Evolutionary conservation across 1,140 invertebrate genomes (phyloP), one percentile per base, ranked within the genome.

Genomic region (Palaemon carinicauda): DNA sequence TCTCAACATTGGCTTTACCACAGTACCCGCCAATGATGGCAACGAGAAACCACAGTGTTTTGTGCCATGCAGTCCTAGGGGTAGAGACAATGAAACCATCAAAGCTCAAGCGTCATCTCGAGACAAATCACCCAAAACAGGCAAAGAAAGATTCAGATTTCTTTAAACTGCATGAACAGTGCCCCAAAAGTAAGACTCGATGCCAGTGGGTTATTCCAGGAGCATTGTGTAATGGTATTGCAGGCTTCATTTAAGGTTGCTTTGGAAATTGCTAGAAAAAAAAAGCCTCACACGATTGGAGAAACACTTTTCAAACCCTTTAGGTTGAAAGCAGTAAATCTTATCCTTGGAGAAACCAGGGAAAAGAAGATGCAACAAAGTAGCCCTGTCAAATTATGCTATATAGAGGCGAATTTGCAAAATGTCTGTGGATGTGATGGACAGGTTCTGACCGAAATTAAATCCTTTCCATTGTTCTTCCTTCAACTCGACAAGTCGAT

Each of bases 211-310:
- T n/a, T n/a, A n/a, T n/a, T n/a, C n/a, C n/a, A n/a, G n/a, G n/a
- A n/a, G n/a, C n/a, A n/a, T n/a, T n/a, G n/a, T n/a, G n/a, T n/a
- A n/a, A n/a, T n/a, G n/a, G n/a, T n/a, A n/a, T n/a, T n/a, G n/a
- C n/a, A n/a, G n/a, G n/a, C n/a, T n/a, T n/a, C n/a, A n/a, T n/a
- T n/a, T n/a, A n/a, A n/a, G n/a, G n/a, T n/a, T n/a, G n/a, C n/a
- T n/a, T n/a, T n/a, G n/a, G n/a, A n/a, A n/a, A n/a, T n/a, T n/a
- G n/a, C n/a, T 71, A 27, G 78, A 83, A 60, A 31, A 82, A 78
- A 83, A 87, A 88, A 56, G 60, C 80, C 80, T 83, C 65, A 83
- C 50, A 80, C 77, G 19, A 82, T 82, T 87, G 80, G 85, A 81
- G 85, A 81, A 78, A 54, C 65, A 53, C 80, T 82, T 65, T 51